A percentile compares a stretch with the other conserved stretches of the same genome.
These are phyloP conservation scores for Dolomedes plantarius DNA, from an alignment of 2,888 invertebrate species.

Conservation along the genomic window DNA sequence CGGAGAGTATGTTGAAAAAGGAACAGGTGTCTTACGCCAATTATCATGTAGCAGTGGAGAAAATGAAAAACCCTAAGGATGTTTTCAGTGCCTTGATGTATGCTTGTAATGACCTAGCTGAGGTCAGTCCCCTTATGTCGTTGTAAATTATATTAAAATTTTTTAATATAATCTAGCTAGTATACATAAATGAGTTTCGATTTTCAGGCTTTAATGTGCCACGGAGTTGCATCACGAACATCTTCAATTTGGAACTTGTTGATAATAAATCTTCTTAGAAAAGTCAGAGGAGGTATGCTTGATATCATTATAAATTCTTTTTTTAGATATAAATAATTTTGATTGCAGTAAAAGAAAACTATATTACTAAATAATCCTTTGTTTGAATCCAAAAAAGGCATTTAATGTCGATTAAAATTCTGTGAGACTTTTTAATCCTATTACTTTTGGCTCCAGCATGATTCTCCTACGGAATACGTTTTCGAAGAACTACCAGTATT, in stretches of 20 bases:
- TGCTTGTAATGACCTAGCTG: neutral
- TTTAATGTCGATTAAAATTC: too few relatives aligned
- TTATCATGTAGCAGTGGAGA: conserved; percentile 4
- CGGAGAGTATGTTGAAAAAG: neutral
- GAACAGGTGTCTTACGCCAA: neutral
- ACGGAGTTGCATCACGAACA: neutral
- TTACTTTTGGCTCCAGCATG: too few relatives aligned
- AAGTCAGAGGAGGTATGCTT: conserved; percentile 49
- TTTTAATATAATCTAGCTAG: neutral
- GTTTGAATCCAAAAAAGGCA: too few relatives aligned
- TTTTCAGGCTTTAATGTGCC: conserved; percentile 15
- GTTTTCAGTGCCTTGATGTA: neutral
- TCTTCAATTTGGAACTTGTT: conserved; percentile 45
- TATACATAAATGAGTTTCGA: neutral
- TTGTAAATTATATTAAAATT: neutral
- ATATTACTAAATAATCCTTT: too few relatives aligned
- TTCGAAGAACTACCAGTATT: too few relatives aligned
- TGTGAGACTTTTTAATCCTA: too few relatives aligned
- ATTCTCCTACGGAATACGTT: too few relatives aligned
- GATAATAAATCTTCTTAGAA: conserved; percentile 1
- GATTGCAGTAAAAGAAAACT: too few relatives aligned
- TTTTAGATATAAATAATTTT: too few relatives aligned
- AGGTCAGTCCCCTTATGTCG: neutral
- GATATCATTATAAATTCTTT: too few relatives aligned
- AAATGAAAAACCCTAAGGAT: conserved; percentile 1